Conservation (phyloP, 2,113 vertebrate species). For the Sardina pilchardus region DNA sequence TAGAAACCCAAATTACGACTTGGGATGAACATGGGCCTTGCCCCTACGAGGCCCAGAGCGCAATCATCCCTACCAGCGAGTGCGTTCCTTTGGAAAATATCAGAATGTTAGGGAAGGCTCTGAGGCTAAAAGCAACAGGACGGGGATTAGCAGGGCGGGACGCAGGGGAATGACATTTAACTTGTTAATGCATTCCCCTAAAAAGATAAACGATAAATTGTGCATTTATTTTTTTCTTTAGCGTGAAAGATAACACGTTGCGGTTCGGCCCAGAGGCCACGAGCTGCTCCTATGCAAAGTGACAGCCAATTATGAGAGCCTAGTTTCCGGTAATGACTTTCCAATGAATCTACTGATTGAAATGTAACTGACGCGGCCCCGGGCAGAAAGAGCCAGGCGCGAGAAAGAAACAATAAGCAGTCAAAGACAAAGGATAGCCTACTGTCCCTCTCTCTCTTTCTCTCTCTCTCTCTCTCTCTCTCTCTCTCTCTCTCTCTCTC, state of each 20-base stretch:
- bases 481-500: constrained; percentile 66
- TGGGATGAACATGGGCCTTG: neutral
- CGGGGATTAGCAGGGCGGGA: constrained; percentile 65
- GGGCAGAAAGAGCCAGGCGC: constrained; percentile 75
- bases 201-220: constrained; percentile 90
- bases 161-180: constrained; percentile 76
- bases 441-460: constrained; percentile 26
- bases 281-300: constrained; percentile 87
- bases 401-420: constrained; percentile 81
- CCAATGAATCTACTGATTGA: constrained; percentile 81
- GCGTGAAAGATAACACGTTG: constrained; percentile 85
- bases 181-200: constrained; percentile 76
- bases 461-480: constrained; percentile 68
- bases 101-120: constrained; percentile 57
- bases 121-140: constrained; percentile 60
- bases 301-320: constrained; percentile 78
- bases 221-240: constrained; percentile 80
- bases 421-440: constrained; percentile 59
- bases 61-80: neutral
- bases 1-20: neutral
- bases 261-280: constrained; percentile 81
- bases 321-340: constrained; percentile 79
- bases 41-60: neutral
- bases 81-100: constrained; percentile 29
- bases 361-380: constrained; percentile 79